Percentiles rank a stretch among this genome's conserved stretches.
phyloP scores from a whole-genome alignment of 2,113 vertebrate species.

The Etia nguti region DNA sequence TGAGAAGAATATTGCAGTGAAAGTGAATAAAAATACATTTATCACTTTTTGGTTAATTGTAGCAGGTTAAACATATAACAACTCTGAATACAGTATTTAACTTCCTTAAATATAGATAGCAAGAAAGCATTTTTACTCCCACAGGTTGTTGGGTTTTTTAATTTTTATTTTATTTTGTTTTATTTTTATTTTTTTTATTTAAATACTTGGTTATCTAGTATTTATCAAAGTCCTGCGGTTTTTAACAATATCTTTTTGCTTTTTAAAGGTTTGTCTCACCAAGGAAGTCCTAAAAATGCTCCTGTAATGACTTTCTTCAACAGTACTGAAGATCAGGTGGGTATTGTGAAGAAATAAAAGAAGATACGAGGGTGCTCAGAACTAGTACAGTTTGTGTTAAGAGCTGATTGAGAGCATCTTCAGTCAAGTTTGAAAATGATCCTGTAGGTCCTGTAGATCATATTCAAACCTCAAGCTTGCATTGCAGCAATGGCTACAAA shows the following conservation, averaged over 20 bases:
- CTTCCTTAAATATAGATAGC: background rate
- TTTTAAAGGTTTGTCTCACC: constrained; percentile 38
- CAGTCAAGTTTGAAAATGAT: background rate
- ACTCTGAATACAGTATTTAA: background rate
- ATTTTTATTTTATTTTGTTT: too few relatives aligned
- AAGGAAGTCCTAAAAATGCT: background rate
- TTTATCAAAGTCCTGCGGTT: background rate
- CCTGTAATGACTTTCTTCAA: constrained; percentile 2
- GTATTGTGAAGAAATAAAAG: background rate
- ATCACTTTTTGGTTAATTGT: background rate
- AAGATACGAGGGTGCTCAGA: background rate
- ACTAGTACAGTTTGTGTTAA: background rate
- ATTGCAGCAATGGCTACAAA: background rate
- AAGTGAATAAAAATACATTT: too few relatives aligned
- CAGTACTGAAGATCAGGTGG: constrained; percentile 51
- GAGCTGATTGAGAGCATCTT: background rate
- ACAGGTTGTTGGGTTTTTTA: background rate
- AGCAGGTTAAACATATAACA: background rate
- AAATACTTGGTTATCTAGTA: background rate
- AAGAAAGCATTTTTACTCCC: too few relatives aligned
- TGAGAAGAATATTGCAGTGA: too few relatives aligned
- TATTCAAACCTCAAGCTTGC: background rate
- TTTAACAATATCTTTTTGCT: background rate
- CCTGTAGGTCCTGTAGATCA: background rate
- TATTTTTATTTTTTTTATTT: background rate